Evolutionary conservation across 2,888 invertebrate species (phyloP).

Genomic region (Spisula subtruncata): DNA sequence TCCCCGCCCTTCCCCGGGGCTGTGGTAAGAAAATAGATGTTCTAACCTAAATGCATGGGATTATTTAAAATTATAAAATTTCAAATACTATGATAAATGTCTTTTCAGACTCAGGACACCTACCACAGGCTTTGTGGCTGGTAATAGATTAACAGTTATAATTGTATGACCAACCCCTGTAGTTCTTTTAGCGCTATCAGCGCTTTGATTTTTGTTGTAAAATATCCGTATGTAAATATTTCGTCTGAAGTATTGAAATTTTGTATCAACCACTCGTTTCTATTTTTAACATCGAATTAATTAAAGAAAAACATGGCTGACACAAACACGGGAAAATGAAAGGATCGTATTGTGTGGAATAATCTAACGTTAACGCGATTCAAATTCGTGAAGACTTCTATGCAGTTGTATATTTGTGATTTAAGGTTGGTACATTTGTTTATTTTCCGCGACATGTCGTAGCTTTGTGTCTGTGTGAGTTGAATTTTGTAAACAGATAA

Average conservation of each 20-base stretch:
- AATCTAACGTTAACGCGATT: background rate
- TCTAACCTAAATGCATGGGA: too few relatives aligned
- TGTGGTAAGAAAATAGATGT: too few relatives aligned
- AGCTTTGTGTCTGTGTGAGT: too few relatives aligned
- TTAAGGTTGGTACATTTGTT: constrained; percentile 15
- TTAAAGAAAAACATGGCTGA: background rate
- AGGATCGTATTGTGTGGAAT: background rate
- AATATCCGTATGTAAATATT: background rate
- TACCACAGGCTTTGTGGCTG: too few relatives aligned
- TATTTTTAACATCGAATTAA: background rate
- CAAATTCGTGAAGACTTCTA: background rate
- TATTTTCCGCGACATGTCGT: background rate
- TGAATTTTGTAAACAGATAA: background rate
- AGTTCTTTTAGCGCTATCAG: background rate
- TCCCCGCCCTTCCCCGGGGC: too few relatives aligned
- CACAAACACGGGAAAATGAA: background rate
- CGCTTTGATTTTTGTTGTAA: background rate
- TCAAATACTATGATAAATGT: too few relatives aligned
- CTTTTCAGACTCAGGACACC: too few relatives aligned
- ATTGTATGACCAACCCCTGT: too few relatives aligned
- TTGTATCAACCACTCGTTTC: background rate
- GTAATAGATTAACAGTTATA: too few relatives aligned
- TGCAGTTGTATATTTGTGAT: background rate
- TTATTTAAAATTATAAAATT: too few relatives aligned
- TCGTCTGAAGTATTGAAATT: background rate